phyloP scores from a whole-genome alignment of 2,113 vertebrate species.

The Halcyon senegalensis region DNA sequence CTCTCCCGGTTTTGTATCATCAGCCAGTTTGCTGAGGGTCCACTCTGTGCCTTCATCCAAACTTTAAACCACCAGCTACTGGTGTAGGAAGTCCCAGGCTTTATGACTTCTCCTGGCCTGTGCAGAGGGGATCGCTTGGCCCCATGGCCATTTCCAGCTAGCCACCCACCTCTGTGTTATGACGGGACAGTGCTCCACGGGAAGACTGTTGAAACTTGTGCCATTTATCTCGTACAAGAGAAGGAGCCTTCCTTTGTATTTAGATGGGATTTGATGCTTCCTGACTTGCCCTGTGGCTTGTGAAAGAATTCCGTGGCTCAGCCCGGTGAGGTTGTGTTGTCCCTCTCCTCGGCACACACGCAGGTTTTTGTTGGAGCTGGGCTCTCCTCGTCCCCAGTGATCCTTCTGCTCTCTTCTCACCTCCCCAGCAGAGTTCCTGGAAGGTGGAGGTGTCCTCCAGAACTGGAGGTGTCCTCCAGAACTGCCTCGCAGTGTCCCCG shows the following conservation, averaged over 20 bases:
- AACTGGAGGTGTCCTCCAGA: background rate
- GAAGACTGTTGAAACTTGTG: background rate
- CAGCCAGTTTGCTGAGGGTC: too few species aligned
- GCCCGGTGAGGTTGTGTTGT: background rate
- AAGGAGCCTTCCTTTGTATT: background rate
- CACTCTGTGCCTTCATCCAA: too few species aligned
- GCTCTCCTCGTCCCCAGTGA: background rate
- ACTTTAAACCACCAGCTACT: background rate
- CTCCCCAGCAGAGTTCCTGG: background rate
- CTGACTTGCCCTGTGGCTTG: background rate
- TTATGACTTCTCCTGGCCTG: background rate
- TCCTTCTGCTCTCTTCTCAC: background rate
- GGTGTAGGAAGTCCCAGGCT: background rate
- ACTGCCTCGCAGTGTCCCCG: background rate
- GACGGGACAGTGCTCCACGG: accelerated
- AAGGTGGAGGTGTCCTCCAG: background rate
- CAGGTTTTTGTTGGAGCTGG: background rate
- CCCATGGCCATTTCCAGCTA: background rate
- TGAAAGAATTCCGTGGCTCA: background rate
- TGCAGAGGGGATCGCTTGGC: background rate
- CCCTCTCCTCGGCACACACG: accelerated
- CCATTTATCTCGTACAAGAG: background rate
- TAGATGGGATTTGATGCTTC: background rate
- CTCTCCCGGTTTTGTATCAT: too few species aligned
- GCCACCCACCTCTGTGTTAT: accelerated